These are phyloP conservation scores for Malthinus flaveolus DNA, from an alignment of 2,888 invertebrate genomes.

Conservation along the genomic window DNA sequence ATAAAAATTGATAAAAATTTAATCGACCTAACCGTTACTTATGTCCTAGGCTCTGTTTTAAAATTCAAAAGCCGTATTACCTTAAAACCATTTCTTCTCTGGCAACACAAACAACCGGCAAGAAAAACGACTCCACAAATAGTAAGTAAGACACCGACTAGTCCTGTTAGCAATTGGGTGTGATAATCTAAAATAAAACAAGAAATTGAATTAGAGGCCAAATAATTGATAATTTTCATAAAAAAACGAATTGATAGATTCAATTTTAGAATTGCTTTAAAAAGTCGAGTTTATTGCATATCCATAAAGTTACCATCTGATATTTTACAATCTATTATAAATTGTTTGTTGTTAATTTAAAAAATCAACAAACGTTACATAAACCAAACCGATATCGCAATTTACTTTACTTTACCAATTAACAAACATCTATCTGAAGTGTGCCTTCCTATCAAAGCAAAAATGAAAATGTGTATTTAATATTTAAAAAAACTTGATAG, in stretches of 20 bases:
- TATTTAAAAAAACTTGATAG: too few relatives aligned
- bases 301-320: too few relatives aligned
- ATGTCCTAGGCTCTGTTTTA: too few relatives aligned
- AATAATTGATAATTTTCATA: too few relatives aligned
- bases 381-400: background rate
- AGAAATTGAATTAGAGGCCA: too few relatives aligned
- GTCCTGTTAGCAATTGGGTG: constrained; percentile 49
- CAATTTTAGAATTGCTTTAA: too few relatives aligned
- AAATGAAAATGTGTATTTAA: too few relatives aligned
- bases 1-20: background rate
- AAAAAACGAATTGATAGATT: too few relatives aligned
- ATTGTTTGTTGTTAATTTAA: too few relatives aligned
- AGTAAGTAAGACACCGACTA: constrained; percentile 50
- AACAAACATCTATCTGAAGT: background rate
- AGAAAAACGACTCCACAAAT: constrained; percentile 52
- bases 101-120: constrained; percentile 54
- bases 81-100: constrained; percentile 55
- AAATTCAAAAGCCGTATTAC: constrained; percentile 39
- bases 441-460: background rate
- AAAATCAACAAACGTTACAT: background rate
- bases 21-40: constrained; percentile 12
- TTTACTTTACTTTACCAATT: background rate
- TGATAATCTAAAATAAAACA: constrained; percentile 45
- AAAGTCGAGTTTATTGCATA: too few relatives aligned
- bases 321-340: too few relatives aligned